Base-by-base conservation (phyloP, 2,888 invertebrate species). In the Scaptomyza polygonia region DNA sequence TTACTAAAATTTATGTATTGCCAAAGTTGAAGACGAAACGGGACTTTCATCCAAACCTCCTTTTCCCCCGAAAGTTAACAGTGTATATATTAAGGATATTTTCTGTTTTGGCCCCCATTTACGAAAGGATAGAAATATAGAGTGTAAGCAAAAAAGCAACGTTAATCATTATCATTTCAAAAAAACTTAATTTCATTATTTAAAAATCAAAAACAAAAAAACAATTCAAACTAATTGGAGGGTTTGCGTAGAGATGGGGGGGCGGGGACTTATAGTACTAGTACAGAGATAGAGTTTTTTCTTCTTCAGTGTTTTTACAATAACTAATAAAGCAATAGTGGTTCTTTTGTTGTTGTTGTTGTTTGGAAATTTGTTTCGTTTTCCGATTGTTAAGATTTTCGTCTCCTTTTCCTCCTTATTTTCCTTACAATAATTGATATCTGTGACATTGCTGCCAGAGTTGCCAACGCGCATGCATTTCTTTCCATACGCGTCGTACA, bases 401-500 rank as follows among this genome's bases (percentile, higher is more conserved):
- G 6, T 36, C 14, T 34, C 7, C 34, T n/a, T 14, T 0, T 14
- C n/a, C 34, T 36, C n/a, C 12, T 1, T 8, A 8, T 18, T 47
- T 11, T 21, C 5, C 16, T 36, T 30, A 39, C 39, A 49, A 82
- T 52, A 87, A 52, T 49, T 85, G 84, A 65, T 86, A 87, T 65
- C 54, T 71, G 61, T 76, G 85, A 54, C 71, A 79, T 40, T 85
- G 80, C 62, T 71, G 81, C 75, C 80, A 72, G 61, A 72, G 68
- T 56, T 82, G 79, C 79, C 81, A 86, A 65, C 87, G 89, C 66
- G 82, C 70, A 64, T 86, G 89, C 55, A 91, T 61, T 72, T 89
- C 81, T 61, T 89, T 88, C 79, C 76, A 61, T 12, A 61, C 6
- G 21, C 29, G 49, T 14, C 36, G 47, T 67, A 86, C 18, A 12